Conservation (phyloP, 2,888 invertebrate genomes). For the Pycnomerus fuliginosus region DNA sequence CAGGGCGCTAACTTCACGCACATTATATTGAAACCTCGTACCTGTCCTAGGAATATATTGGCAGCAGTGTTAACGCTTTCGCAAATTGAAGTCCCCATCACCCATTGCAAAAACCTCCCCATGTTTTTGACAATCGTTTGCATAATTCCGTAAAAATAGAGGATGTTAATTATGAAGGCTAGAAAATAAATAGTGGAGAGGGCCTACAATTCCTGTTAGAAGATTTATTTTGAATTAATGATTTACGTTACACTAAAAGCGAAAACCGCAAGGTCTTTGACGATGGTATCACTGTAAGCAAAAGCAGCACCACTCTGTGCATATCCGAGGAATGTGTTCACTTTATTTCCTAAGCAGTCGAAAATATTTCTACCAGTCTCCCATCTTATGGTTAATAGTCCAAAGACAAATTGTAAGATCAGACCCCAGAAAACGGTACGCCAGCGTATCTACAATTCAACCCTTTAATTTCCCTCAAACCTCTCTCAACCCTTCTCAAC, state of each 20-base stretch:
- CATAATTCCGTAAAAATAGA: conserved; percentile 87
- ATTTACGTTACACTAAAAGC: conserved; percentile 77
- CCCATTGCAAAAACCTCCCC: conserved; percentile 71
- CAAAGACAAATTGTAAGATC: conserved; percentile 80
- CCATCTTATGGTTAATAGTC: conserved; percentile 84
- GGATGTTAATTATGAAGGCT: conserved; percentile 83
- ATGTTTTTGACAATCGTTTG: conserved; percentile 81
- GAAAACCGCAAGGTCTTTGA: conserved; percentile 64
- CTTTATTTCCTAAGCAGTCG: conserved; percentile 62
- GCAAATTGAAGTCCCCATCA: conserved; percentile 86
- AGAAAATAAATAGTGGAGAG: conserved; percentile 93
- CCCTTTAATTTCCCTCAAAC: not conserved
- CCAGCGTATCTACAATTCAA: conserved; percentile 66
- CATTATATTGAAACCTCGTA: too few species aligned
- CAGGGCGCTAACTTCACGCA: too few species aligned
- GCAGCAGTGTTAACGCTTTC: conserved; percentile 93
- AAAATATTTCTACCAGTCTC: conserved; percentile 71
- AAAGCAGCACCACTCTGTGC: conserved; percentile 79
- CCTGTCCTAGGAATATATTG: conserved; percentile 92
- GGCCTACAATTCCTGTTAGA: conserved; percentile 56
- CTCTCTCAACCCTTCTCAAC: too few species aligned
- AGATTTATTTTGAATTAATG: not conserved
- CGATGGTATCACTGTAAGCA: conserved; percentile 74
- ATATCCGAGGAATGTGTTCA: conserved; percentile 75
- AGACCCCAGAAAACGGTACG: conserved; percentile 78